phyloP scores from a whole-genome alignment of 1,140 invertebrate genomes.

The Venturia canescens region DNA sequence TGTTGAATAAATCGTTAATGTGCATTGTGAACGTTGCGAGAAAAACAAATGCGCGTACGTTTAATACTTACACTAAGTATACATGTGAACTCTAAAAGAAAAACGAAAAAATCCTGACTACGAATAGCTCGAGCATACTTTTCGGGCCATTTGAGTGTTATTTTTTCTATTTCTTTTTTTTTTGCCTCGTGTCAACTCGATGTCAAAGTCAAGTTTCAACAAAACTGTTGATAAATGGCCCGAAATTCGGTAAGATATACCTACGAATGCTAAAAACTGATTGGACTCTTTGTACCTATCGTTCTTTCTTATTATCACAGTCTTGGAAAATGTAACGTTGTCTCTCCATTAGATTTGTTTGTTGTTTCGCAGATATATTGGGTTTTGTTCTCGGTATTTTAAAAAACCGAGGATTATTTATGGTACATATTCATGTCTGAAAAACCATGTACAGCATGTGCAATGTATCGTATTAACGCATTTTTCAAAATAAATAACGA shows the following conservation, averaged over 20 bases:
- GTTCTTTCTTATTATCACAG: slow-evolving; percentile 70
- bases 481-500: slow-evolving; percentile 16
- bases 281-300: slow-evolving; percentile 43
- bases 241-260: slow-evolving; percentile 7
- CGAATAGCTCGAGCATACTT: background rate
- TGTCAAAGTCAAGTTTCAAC: background rate
- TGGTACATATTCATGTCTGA: background rate
- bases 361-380: no score
- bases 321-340: slow-evolving; percentile 69
- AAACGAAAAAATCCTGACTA: slow-evolving; percentile 33
- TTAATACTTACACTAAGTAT: slow-evolving; percentile 59
- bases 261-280: slow-evolving; percentile 30
- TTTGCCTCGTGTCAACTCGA: slow-evolving; percentile 5
- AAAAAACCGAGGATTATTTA: slow-evolving; percentile 6
- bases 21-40: background rate
- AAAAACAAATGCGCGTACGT: background rate
- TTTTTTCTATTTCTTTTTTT: slow-evolving; percentile 21
- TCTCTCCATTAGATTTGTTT: slow-evolving; percentile 21
- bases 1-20: background rate
- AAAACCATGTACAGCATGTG: background rate
- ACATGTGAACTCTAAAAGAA: slow-evolving; percentile 6
- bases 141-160: slow-evolving; percentile 5
- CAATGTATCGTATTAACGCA: background rate
- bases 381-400: background rate
- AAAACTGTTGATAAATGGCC: slow-evolving; percentile 1